A percentile compares a stretch with the other conserved stretches of the same genome.
These are phyloP conservation scores for Notocelia uddmanniana DNA, from an alignment of 2,888 invertebrate genomes.

Conservation along the genomic window DNA sequence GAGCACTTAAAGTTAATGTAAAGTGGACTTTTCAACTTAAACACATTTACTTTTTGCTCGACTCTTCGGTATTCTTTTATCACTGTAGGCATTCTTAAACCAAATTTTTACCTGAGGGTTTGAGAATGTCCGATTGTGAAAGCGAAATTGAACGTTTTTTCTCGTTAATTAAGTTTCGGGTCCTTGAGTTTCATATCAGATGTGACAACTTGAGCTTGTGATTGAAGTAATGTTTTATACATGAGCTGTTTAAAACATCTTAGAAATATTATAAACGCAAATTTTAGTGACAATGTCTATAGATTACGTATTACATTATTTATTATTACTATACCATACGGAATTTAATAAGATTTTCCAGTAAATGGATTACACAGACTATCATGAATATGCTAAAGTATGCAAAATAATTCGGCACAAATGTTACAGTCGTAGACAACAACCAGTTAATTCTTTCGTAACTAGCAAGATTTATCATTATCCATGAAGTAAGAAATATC, in stretches of 20 bases:
- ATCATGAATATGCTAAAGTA: too few species aligned
- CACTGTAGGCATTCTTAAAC: constrained; percentile 1
- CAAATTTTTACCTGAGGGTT: constrained; percentile 11
- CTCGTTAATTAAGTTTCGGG: constrained; percentile 1
- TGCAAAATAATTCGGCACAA: too few species aligned
- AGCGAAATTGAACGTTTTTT: background rate
- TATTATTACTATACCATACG: too few species aligned
- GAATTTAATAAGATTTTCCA: too few species aligned
- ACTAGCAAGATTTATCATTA: too few species aligned
- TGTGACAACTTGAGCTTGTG: background rate
- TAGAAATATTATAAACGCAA: background rate
- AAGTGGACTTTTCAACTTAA: constrained; percentile 5
- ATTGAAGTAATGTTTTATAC: background rate
- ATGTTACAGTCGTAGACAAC: too few species aligned
- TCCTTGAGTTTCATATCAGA: constrained; percentile 11
- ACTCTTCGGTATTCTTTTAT: constrained; percentile 12
- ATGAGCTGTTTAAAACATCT: background rate
- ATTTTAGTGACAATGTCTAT: background rate
- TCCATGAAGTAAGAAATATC: too few species aligned
- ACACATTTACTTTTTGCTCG: constrained; percentile 9
- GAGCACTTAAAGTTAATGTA: background rate
- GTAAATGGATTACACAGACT: too few species aligned
- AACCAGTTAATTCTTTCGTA: too few species aligned
- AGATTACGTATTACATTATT: too few species aligned
- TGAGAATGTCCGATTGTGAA: background rate